Evolutionary conservation across 2,888 invertebrate species (phyloP).

Genomic region (Pachymerium ferrugineum): DNA sequence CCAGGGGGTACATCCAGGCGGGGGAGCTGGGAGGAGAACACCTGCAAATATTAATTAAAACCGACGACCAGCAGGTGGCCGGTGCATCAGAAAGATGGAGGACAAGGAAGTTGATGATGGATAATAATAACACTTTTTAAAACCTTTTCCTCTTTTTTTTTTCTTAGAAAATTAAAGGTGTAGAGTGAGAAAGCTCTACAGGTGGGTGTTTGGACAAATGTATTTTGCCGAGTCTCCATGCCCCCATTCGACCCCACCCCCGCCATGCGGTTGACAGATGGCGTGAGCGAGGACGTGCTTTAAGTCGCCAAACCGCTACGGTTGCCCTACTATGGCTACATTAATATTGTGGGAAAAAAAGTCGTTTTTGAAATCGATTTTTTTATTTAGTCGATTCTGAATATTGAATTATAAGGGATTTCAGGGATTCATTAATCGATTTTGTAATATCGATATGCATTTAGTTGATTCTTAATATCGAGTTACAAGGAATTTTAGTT

Average conservation of each 20-base stretch:
- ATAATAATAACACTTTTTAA: background rate
- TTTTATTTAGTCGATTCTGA: too few relatives aligned
- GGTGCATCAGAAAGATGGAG: conserved; percentile 10
- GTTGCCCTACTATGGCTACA: too few relatives aligned
- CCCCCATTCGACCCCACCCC: background rate
- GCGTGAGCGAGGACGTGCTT: conserved; percentile 6
- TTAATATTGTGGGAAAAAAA: too few relatives aligned
- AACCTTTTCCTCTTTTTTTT: too few relatives aligned
- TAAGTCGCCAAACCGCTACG: background rate
- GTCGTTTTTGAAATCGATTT: too few relatives aligned
- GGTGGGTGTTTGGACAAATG: conserved; percentile 16
- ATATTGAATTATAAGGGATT: too few relatives aligned
- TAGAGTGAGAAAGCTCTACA: conserved; percentile 6
- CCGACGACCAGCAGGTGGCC: conserved; percentile 28
- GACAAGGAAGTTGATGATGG: background rate
- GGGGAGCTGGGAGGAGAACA: conserved; percentile 26
- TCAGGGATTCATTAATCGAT: too few relatives aligned
- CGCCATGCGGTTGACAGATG: conserved; percentile 12
- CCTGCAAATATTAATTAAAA: conserved; percentile 31
- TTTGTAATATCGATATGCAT: too few relatives aligned
- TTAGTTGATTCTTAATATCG: too few relatives aligned
- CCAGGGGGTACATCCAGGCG: conserved; percentile 24
- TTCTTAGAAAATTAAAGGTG: too few relatives aligned
- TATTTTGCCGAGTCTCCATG: background rate
- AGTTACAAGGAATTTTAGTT: too few relatives aligned